Base-by-base conservation (phyloP, 2,888 invertebrate genomes). In the Pristionchus arcanus region DNA sequence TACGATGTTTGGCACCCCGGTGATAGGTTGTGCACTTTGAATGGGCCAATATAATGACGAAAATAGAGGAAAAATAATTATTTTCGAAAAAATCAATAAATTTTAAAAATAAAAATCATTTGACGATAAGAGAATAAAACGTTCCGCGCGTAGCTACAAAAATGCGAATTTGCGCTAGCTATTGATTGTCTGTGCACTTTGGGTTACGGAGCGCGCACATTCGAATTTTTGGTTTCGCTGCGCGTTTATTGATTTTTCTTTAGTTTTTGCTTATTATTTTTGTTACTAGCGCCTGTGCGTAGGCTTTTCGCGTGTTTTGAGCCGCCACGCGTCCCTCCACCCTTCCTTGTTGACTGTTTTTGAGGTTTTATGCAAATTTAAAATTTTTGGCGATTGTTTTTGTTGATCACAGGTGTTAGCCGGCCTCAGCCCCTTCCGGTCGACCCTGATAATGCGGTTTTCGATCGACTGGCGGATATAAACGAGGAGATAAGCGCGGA, bases 81-180 rank as follows among this genome's bases (percentile, higher is more conserved):
- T 31, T 77, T 77, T 74, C 0, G 16, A 25, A 71, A 71, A 34
- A 71, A 71, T 49, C 31, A 71, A 71, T 71, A 71, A n/a, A 71
- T 31, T 34, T 37, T 15, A 34, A 34, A 21, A 37, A 71, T 37
- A 13, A 34, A 15, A 71, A 71, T 34, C 71, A 71, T 11, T 71
- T 71, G 21, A 15, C 34, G 71, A 71, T 71, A 55, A 15, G 55
- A 11, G 71, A 34, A 34, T 37, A 34, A 71, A 71, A 34, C 15
- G 71, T 31, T 71, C 71, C 71, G 71, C 71, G 31, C 71, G 31
- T 71, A 71, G 71, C 71, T 34, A 71, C 31, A 71, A 34, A 71
- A 71, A 2, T 71, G 34, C 71, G 11, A 28, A 31, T 71, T 0
- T 2, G 71, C 71, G 37, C 15, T 4, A 15, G 3, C 19, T 71